phyloP scores from a whole-genome alignment of 2,113 vertebrate genomes.

The Halcyon senegalensis region DNA sequence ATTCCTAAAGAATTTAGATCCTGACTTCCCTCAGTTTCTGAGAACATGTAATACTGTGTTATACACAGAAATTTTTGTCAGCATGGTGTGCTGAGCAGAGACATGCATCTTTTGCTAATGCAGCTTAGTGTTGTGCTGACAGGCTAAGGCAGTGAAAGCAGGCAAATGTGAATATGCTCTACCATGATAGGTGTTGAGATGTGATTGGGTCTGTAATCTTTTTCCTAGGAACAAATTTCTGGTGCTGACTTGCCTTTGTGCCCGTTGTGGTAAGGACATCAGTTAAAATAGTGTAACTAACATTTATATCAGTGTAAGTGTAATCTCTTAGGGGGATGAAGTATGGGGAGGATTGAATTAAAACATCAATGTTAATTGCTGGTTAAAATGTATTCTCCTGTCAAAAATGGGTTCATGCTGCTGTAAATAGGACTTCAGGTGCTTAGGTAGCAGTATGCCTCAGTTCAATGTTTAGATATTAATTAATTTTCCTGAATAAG shows the following conservation, averaged over 20 bases:
- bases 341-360: background rate
- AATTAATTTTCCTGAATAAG: background rate
- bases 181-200: background rate
- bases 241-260: background rate
- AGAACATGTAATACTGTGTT: background rate
- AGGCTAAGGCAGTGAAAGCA: background rate
- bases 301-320: background rate
- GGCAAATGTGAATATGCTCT: background rate
- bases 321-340: background rate
- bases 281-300: background rate
- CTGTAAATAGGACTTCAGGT: background rate
- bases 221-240: background rate
- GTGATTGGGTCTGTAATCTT: background rate
- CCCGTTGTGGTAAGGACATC: fast-evolving
- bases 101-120: background rate
- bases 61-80: background rate
- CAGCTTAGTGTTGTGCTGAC: background rate
- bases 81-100: background rate
- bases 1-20: background rate
- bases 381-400: background rate
- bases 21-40: background rate
- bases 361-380: background rate
- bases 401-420: background rate
- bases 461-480: background rate
- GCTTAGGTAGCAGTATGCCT: background rate